Evolutionary conservation across 2,113 vertebrate genomes (phyloP).

Genomic region (Lepisosteus oculatus): DNA sequence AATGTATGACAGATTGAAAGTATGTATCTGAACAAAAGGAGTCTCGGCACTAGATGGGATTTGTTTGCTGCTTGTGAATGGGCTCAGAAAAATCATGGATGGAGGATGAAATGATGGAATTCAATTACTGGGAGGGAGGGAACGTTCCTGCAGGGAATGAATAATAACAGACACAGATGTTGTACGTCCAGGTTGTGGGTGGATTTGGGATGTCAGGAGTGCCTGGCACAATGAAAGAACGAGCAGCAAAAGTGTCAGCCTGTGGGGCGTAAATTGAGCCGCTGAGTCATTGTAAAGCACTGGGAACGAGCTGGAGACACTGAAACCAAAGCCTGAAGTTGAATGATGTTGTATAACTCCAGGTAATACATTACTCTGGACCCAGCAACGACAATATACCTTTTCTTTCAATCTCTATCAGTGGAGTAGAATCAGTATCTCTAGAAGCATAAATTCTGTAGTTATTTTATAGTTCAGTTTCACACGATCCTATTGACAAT

Average conservation of each 20-base stretch:
- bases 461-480: constrained; percentile 40
- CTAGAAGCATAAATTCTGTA: constrained; percentile 48
- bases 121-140: not conserved
- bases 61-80: too few relatives aligned
- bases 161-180: not conserved
- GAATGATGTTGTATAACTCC: constrained; percentile 56
- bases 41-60: too few relatives aligned
- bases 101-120: too few relatives aligned
- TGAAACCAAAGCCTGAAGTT: constrained; percentile 68
- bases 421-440: constrained; percentile 60
- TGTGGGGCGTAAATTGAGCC: too few relatives aligned
- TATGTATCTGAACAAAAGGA: too few relatives aligned
- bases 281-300: not conserved
- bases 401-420: constrained; percentile 57
- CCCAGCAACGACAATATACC: constrained; percentile 78
- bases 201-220: too few relatives aligned
- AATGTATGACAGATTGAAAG: too few relatives aligned
- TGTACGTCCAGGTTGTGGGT: not conserved
- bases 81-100: too few relatives aligned
- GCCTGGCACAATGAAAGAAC: too few relatives aligned
- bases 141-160: not conserved
- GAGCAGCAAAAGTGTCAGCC: too few relatives aligned
- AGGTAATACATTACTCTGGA: constrained; percentile 68
- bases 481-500: constrained; percentile 40
- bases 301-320: not conserved